A percentile compares a stretch with the other conserved stretches of the same genome.
phyloP scores from a whole-genome alignment of 37 sponge, comb jelly and placozoan genomes.

The Amphimedon queenslandica region DNA sequence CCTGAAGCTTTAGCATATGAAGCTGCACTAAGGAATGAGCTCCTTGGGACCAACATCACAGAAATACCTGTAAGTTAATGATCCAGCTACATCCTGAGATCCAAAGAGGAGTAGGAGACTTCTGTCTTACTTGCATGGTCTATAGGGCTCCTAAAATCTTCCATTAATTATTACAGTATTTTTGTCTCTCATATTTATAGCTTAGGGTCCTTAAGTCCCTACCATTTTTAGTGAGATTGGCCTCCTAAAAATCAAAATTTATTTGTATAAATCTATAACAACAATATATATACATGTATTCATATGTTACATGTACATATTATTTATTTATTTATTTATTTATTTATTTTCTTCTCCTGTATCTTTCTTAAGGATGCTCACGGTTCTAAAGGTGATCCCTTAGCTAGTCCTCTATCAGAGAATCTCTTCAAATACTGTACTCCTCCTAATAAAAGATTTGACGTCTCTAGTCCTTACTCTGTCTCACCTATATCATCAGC shows the following conservation, averaged over 20 bases:
- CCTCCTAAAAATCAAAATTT: too few relatives aligned
- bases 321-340: not conserved
- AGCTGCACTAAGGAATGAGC: slow-evolving; percentile 62
- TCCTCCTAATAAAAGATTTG: slow-evolving; percentile 35
- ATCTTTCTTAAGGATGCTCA: slow-evolving; percentile 10
- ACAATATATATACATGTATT: too few relatives aligned
- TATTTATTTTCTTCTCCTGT: not conserved
- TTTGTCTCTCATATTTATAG: too few relatives aligned
- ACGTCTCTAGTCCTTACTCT: slow-evolving; percentile 37
- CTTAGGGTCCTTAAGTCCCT: too few relatives aligned
- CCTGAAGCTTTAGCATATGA: slow-evolving; percentile 59
- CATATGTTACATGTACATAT: too few relatives aligned
- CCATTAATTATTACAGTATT: too few relatives aligned
- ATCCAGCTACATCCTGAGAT: too few relatives aligned
- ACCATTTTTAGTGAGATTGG: too few relatives aligned
- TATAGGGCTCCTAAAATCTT: too few relatives aligned
- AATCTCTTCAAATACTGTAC: slow-evolving; percentile 37
- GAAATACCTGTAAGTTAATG: slow-evolving; percentile 48
- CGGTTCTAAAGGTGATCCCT: not conserved
- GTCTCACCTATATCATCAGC: slow-evolving; percentile 50
- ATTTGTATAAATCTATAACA: too few relatives aligned
- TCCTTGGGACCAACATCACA: slow-evolving; percentile 45
- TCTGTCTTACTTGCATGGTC: slow-evolving; percentile 1
- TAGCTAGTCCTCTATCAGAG: slow-evolving; percentile 42
- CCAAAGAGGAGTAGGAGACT: not conserved